Evolutionary conservation across 2,797 vertebrate genomes (phyloP), one percentile per base, ranked within the genome.

Genomic region (Chloroceryle inda): DNA sequence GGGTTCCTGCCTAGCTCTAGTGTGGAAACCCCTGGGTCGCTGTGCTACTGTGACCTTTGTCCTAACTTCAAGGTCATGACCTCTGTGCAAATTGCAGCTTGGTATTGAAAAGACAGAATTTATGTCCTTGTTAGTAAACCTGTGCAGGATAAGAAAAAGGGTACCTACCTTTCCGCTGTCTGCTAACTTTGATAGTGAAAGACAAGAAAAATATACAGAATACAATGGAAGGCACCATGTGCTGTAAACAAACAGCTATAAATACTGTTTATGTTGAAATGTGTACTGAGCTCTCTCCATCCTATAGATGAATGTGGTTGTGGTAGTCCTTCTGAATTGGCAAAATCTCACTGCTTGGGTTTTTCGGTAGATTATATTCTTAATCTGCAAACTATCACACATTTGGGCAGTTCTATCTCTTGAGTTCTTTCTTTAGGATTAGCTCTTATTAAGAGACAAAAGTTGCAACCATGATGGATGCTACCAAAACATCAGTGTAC

Each of bases 21-120:
- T 27, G 7, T 37, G 52, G 47, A 90, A 27, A 37, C 19, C 40
- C 59, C 24, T 63, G 53, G 22, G 29, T 35, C 66, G 50, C n/a
- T 38, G 29, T 8, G 47, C 12, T 90, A 7, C 53, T 44, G 62
- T 69, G 73, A 90, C 85, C 73, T 96, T 78, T 94, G 82, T 86
- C 69, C 61, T 94, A 64, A 85, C 52, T 71, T 49, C 26, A 15
- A 2, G 74, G 82, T 77, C 63, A 19, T 37, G 89, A 85, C 64
- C 82, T 91, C 75, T 45, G n/a, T 68, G 58, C 55, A 84, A 81
- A 93, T 86, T 93, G 80, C 82, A 69, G 53, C 47, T 72, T 40
- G 15, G 66, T 86, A 95, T 55, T 81, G 83, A 88, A 96, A 94
- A 86, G 90, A 26, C 19, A 86, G n/a, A 75, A 72, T 88, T 94